Evolutionary conservation across 2,113 vertebrate species (phyloP).

Genomic region (Sinocyclocheilus grahami): DNA sequence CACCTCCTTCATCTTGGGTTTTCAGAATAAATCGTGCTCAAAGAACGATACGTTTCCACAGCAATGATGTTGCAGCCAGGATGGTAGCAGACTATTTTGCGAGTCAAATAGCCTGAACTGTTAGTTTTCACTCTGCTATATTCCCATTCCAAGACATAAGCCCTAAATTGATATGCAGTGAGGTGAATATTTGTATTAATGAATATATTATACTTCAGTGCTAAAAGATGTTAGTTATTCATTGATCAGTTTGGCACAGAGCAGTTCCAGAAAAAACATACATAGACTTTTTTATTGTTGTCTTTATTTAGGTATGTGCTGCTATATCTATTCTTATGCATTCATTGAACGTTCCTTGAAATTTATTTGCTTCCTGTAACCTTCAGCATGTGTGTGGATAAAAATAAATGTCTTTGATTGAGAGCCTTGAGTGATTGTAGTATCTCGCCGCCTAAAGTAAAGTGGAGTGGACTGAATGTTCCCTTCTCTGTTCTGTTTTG

Average conservation of each 20-base stretch:
- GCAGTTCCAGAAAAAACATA: background rate
- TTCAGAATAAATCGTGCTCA: background rate
- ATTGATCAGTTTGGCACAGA: background rate
- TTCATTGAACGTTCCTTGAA: background rate
- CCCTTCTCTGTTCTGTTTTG: constrained; percentile 63
- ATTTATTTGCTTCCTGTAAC: constrained; percentile 6
- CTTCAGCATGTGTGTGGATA: constrained; percentile 59
- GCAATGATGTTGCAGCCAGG: background rate
- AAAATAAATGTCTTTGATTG: constrained; percentile 51
- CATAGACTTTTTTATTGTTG: background rate
- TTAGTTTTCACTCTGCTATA: background rate
- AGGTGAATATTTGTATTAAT: constrained; percentile 8
- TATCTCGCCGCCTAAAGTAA: constrained; percentile 57
- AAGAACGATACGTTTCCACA: background rate
- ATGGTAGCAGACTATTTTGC: background rate
- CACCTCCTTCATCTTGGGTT: background rate
- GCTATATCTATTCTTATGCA: background rate
- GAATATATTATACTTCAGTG: background rate
- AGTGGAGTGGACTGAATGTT: constrained; percentile 55
- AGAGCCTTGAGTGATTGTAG: constrained; percentile 62
- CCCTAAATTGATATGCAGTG: background rate
- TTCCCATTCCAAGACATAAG: background rate
- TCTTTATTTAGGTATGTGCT: background rate
- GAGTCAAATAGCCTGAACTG: background rate
- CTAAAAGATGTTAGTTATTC: constrained; percentile 1